Percentiles rank a stretch among this genome's conserved stretches.
Evolutionary conservation across 2,797 vertebrate species (phyloP).

Genomic region (Trachops cirrhosus): DNA sequence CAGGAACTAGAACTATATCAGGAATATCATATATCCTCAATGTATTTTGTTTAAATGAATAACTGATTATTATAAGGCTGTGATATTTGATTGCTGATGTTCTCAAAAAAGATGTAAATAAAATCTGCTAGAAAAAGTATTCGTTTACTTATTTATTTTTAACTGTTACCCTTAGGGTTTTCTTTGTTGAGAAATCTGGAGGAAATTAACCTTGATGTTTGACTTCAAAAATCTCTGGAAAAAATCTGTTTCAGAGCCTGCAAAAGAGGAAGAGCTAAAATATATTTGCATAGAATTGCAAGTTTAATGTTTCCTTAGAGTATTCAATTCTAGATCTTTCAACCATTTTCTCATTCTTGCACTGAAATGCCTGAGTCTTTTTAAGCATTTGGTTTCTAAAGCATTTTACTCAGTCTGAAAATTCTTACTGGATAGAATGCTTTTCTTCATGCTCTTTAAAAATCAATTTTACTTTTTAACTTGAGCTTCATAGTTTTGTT

Average conservation of each 20-base stretch:
- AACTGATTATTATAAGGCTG: not conserved
- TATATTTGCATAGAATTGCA: slow-evolving; percentile 70
- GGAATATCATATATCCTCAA: not conserved
- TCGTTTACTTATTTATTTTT: not conserved
- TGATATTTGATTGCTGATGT: not conserved
- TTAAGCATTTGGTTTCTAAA: slow-evolving; percentile 58
- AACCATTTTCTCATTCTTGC: slow-evolving; percentile 67
- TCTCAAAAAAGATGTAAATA: not conserved
- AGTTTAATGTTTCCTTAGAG: slow-evolving; percentile 72
- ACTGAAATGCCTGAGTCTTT: slow-evolving; percentile 72
- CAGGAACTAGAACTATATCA: not conserved
- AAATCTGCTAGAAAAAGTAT: not conserved
- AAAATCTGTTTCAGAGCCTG: not conserved
- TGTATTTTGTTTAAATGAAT: not conserved
- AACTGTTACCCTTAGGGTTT: not conserved
- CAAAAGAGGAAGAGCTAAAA: slow-evolving; percentile 69
- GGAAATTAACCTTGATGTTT: not conserved
- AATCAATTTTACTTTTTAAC: slow-evolving; percentile 63
- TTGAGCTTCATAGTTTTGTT: slow-evolving; percentile 59
- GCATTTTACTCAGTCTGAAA: slow-evolving; percentile 54
- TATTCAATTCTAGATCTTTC: slow-evolving; percentile 73
- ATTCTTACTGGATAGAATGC: slow-evolving; percentile 46
- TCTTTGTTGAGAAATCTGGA: not conserved
- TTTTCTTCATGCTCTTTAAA: slow-evolving; percentile 65
- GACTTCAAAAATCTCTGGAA: not conserved